Evolutionary conservation across 2,797 vertebrate genomes (phyloP).

Genomic region (Perodicticus potto): DNA sequence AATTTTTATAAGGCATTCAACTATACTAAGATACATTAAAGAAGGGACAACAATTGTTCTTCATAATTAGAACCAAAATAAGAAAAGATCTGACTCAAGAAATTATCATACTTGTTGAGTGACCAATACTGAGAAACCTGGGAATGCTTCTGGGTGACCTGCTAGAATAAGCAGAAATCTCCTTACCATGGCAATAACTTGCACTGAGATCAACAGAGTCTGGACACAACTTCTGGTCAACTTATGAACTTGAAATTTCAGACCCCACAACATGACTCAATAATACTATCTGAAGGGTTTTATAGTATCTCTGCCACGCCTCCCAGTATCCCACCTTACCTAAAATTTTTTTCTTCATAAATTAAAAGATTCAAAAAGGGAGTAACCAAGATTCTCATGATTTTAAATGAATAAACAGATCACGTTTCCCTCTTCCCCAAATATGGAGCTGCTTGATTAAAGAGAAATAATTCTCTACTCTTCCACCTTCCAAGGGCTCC

Average conservation of each 20-base stretch:
- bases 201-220: neutral
- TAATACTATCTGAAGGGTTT: neutral
- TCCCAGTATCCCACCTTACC: neutral
- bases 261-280: neutral
- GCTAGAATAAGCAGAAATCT: neutral
- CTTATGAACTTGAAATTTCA: conserved; percentile 46
- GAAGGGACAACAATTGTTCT: neutral
- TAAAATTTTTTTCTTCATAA: conserved; percentile 44
- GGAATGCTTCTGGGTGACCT: neutral
- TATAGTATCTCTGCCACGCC: neutral
- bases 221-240: neutral
- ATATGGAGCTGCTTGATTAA: neutral
- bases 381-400: conserved; percentile 6
- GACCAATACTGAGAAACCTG: neutral
- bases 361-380: neutral
- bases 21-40: conserved; percentile 8
- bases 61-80: conserved; percentile 38
- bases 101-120: neutral
- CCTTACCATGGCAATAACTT: neutral
- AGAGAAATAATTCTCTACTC: neutral
- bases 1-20: conserved; percentile 51
- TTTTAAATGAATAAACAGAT: neutral
- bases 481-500: neutral
- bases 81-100: conserved; percentile 35
- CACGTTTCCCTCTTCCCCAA: neutral